These are phyloP conservation scores for Beris chalybata DNA, from an alignment of 2,888 invertebrate genomes.

Conservation along the genomic window DNA sequence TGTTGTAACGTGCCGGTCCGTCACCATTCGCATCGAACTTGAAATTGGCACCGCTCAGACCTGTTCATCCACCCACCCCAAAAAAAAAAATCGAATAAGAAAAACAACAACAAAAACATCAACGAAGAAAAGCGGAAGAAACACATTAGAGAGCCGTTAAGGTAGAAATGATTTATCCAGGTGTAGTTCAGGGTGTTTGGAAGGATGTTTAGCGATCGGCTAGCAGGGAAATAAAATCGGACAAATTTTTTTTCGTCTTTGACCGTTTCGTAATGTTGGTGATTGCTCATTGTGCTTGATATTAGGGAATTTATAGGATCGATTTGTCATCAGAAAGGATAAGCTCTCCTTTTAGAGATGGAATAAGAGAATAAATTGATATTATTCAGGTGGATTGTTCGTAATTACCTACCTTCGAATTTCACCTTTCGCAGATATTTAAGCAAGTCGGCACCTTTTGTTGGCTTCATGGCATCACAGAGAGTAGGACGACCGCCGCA, in stretches of 20 bases:
- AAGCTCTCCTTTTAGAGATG: background rate
- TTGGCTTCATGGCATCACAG: constrained; percentile 87
- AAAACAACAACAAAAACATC: background rate
- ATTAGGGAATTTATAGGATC: constrained; percentile 24
- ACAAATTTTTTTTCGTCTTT: too few species aligned
- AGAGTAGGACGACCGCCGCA: constrained; percentile 76
- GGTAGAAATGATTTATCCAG: constrained; percentile 8
- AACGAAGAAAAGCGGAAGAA: background rate
- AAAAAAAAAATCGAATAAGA: background rate
- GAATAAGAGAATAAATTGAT: too few species aligned
- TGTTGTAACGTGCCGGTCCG: constrained; percentile 92
- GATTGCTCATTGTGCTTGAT: constrained; percentile 16
- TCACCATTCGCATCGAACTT: constrained; percentile 89
- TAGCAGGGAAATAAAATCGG: too few species aligned
- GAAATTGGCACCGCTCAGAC: constrained; percentile 86
- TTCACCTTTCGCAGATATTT: constrained; percentile 82
- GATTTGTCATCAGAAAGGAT: constrained; percentile 23
- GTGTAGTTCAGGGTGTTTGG: background rate
- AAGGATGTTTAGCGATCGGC: too few species aligned
- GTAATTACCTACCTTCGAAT: constrained; percentile 71
- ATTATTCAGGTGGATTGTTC: too few species aligned
- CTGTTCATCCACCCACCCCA: constrained; percentile 56
- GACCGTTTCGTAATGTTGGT: background rate
- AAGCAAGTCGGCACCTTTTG: constrained; percentile 82
- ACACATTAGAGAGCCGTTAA: constrained; percentile 10